Base-by-base conservation (phyloP, 2,113 vertebrate species). In the Sigmodon hispidus region DNA sequence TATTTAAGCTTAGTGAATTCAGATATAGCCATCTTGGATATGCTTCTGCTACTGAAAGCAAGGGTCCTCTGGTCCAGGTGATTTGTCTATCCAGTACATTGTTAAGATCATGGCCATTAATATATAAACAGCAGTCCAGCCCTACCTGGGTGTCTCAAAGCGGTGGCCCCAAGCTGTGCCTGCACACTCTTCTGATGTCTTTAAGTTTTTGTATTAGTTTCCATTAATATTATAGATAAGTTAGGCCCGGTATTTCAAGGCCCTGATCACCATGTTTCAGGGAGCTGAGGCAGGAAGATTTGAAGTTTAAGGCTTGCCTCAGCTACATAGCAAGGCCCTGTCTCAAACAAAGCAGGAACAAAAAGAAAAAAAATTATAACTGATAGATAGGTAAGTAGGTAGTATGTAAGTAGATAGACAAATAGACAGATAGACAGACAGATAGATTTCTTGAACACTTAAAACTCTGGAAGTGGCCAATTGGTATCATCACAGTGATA, bases 81-180 rank as follows among this genome's bases (percentile, higher is more conserved):
- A 8, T 10, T 59, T 3, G 8, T 17, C 43, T 5, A 16, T 11
- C 57, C 11, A 2, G 0, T 31, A 34, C 61, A 21, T 52, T 48
- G 45, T 10, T 61, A 29, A 0, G 65, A 7, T 22, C 86, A 16
- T 5, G 5, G 31, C 40, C 63, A 4, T 34, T 22, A 86, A 1
- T 22, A 9, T 0, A 5, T 16, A 29, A 50, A 11, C 43, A 1
- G n/a, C 19, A 13, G 11, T 45, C 43, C 65, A 59, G 34, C 1
- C 57, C 93, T 50, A 1, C 48, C 43, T 0, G 2, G 26, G 43
- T 12, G 13, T 34, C 69, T 93, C 89, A 36, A 11, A 31, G 69
- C 16, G 7, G 80, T 26, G 61, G 9, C 29, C 85, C 76, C 12
- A 3, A 17, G 15, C 43, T 57, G 57, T 26, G 61, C 29, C 40